phyloP scores from a whole-genome alignment of 2,888 invertebrate genomes.

The Aplocera efformata region DNA sequence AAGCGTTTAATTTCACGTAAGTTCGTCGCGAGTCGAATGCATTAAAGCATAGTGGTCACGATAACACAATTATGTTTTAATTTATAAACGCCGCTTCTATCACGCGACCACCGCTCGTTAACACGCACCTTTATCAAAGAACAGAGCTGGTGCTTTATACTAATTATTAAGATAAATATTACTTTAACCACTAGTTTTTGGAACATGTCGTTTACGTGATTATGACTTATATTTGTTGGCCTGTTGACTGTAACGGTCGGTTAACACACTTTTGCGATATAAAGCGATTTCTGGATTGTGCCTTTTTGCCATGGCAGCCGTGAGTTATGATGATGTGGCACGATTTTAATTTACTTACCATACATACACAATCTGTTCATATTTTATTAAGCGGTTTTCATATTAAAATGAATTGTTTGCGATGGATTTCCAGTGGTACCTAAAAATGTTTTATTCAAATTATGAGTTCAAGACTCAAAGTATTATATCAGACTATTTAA shows the following conservation, averaged over 20 bases:
- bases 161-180: conserved; percentile 80
- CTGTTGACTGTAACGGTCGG: conserved; percentile 42
- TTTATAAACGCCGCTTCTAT: conserved; percentile 71
- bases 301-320: conserved; percentile 30
- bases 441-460: no score
- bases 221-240: conserved; percentile 49
- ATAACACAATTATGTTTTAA: conserved; percentile 80
- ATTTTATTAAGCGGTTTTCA: no score
- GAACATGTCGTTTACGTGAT: conserved; percentile 56
- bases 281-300: conserved; percentile 33
- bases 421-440: no score
- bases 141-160: conserved; percentile 68
- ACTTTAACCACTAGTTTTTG: conserved; percentile 67
- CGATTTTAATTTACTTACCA: conserved; percentile 20
- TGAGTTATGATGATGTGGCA: conserved; percentile 24
- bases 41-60: conserved; percentile 74
- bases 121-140: conserved; percentile 74
- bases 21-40: conserved; percentile 46
- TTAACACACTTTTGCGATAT: conserved; percentile 45
- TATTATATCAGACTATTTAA: no score
- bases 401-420: no score
- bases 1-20: conserved; percentile 26
- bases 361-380: conserved; percentile 3
- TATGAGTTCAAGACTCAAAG: no score
- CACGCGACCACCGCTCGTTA: conserved; percentile 63